phyloP scores from a whole-genome alignment of 1,140 invertebrate species.

The Lasioglossum albipes region DNA sequence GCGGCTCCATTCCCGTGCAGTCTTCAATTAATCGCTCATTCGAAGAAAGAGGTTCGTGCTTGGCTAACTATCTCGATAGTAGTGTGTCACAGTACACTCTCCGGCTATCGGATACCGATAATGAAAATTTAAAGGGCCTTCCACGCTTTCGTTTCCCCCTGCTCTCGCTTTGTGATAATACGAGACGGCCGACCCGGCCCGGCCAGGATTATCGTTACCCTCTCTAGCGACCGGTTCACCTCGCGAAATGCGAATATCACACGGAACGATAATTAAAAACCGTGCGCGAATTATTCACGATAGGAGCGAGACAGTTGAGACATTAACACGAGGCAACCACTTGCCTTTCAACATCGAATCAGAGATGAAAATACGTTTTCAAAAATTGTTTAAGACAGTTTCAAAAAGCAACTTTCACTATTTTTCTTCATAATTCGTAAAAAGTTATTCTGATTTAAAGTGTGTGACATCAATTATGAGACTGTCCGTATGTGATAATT shows the following conservation, averaged over 20 bases:
- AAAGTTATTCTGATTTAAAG: too few species aligned
- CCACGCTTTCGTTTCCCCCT: slow-evolving; percentile 28
- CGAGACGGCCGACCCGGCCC: slow-evolving; percentile 8
- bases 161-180: slow-evolving; percentile 32
- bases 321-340: too few species aligned
- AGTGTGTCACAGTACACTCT: slow-evolving; percentile 25
- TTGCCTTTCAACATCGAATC: too few species aligned
- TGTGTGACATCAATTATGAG: too few species aligned
- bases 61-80: slow-evolving; percentile 15
- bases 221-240: not conserved
- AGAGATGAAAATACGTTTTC: too few species aligned
- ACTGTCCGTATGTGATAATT: too few species aligned
- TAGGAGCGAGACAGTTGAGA: too few species aligned
- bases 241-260: not conserved
- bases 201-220: slow-evolving; percentile 15
- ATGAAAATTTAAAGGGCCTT: slow-evolving; percentile 52
- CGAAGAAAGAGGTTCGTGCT: slow-evolving; percentile 13
- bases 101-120: slow-evolving; percentile 51
- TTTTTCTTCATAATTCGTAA: too few species aligned
- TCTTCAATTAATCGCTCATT: not conserved
- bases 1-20: not conserved
- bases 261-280: too few species aligned
- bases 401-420: too few species aligned
- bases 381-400: too few species aligned
- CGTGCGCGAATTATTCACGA: too few species aligned